Conservation (phyloP, 1,140 invertebrate genomes). For the Zaprionus davidi region DNA sequence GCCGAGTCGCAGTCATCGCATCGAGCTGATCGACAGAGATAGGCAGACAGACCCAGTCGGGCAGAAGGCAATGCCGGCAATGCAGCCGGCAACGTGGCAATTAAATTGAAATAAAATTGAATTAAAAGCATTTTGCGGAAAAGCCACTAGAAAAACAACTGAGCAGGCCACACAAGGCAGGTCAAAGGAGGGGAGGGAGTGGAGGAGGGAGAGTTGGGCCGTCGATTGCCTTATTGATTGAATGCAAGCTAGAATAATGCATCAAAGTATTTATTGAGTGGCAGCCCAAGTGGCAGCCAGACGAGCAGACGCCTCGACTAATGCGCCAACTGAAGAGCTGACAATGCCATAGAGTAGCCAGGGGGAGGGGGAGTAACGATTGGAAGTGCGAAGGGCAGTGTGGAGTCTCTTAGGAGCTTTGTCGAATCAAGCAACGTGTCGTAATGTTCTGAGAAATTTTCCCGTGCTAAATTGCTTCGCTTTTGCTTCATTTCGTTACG, state of each 20-base stretch:
- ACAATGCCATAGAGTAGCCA: background rate
- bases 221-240: slow-evolving; percentile 67
- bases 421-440: slow-evolving; percentile 34
- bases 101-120: slow-evolving; percentile 82
- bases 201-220: background rate
- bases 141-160: slow-evolving; percentile 68
- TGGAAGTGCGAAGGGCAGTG: background rate
- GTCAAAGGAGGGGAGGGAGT: background rate
- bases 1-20: slow-evolving; percentile 48
- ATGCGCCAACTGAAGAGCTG: slow-evolving; percentile 59
- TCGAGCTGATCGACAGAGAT: slow-evolving; percentile 72
- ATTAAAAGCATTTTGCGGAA: slow-evolving; percentile 82
- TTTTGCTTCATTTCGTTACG: background rate
- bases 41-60: slow-evolving; percentile 49
- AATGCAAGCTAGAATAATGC: slow-evolving; percentile 74
- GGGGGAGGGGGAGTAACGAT: background rate
- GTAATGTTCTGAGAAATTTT: slow-evolving; percentile 57
- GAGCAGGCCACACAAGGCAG: background rate
- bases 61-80: slow-evolving; percentile 18
- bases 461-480: slow-evolving; percentile 40
- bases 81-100: slow-evolving; percentile 70
- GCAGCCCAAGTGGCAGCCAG: slow-evolving; percentile 70
- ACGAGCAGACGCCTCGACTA: slow-evolving; percentile 65
- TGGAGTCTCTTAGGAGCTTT: background rate
- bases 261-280: slow-evolving; percentile 81